Evolutionary conservation across 92 coral and sea anemone species (phyloP), one percentile per base, ranked within the genome.

Genomic region (Umimayanthus chanpuru): DNA sequence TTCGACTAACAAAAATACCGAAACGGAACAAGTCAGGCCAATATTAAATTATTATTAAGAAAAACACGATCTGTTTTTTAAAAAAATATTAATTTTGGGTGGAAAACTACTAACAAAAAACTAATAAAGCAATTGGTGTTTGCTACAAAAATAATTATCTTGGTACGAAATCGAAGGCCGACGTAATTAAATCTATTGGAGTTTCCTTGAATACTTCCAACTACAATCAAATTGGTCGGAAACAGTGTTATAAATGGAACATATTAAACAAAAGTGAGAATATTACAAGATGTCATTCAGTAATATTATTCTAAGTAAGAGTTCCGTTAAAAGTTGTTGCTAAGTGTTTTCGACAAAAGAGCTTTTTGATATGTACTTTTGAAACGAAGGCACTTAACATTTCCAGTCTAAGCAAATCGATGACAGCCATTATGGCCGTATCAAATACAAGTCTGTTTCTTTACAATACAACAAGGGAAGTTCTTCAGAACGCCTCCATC

Each of bases 101-200:
- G 58, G 58, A 14, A 53, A 11, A 20, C 68, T 20, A 4, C 26
- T 3, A 61, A 61, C 6, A 61, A 21, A 76, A 77, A 23, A 28
- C 20, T 25, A 23, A 53, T 53, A 4, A 4, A 56, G 71, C 84
- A 30, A 61, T 20, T 61, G 26, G 68, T 61, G 67, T 16, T 29
- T 53, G 84, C 56, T 29, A 79, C 9, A 80, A 80, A 55, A 30
- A 15, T 49, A 30, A 80, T 80, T 80, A n/a, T 55, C 26, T 61
- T 21, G n/a, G 68, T 61, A 61, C 6, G 26, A 61, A 61, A 61
- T 61, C 26, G 68, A 61, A 4, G 8, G 68, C 68, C 68, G 68
- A 20, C 25, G 68, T 61, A 61, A 61, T 61, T 61, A 21, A 20
- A 61, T 61, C 68, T 61, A 20, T 61, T 20, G 68, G n/a, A 61